Evolutionary conservation across 1,140 invertebrate species (phyloP), one percentile per base, ranked within the genome.

Genomic region (Arctopsyche grandis): DNA sequence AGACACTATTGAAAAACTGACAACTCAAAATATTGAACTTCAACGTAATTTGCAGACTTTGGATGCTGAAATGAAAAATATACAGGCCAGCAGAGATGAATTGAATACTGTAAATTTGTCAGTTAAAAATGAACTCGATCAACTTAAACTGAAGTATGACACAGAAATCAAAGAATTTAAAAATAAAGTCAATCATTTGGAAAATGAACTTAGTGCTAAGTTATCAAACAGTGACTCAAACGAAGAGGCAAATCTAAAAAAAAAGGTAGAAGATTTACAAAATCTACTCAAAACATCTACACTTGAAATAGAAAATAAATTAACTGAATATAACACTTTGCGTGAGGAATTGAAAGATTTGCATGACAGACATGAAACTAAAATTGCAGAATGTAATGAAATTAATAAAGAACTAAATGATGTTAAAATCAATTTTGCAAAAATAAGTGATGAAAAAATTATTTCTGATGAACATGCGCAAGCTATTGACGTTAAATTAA

Each of bases 21-120:
- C 44, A 60, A 29, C 80, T 19, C 76, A 81, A 29, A 82, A 80
- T 43, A 69, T 48, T 69, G 19, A 69, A 70, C 77, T 83, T 24
- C 60, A 78, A 21, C 26, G 70, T n/a, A 75, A 83, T 52, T 69
- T 56, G 21, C 69, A 82, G 1, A 69, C 1, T 22, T 75, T 77
- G 1, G 74, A 24, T 22, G n/a, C 16, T 14, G 48, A 79, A 26
- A 4, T 81, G 21, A 44, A 52, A 46, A 24, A 60, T 29, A 22
- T 79, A 38, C 63, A 24, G 69, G 12, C 24, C 5, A 66, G 22
- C 22, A 63, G 46, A 5, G 78, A 79, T 5, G 60, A 75, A 21
- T 9, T 81, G 26, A 44, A 71, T n/a, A 66, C 56, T 9, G 75
- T 66, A 26, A 71, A 77, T 44, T 75, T 24, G 14, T 48, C 69